Base-by-base conservation (phyloP, 2,888 invertebrate genomes). In the Papilio demoleus region DNA sequence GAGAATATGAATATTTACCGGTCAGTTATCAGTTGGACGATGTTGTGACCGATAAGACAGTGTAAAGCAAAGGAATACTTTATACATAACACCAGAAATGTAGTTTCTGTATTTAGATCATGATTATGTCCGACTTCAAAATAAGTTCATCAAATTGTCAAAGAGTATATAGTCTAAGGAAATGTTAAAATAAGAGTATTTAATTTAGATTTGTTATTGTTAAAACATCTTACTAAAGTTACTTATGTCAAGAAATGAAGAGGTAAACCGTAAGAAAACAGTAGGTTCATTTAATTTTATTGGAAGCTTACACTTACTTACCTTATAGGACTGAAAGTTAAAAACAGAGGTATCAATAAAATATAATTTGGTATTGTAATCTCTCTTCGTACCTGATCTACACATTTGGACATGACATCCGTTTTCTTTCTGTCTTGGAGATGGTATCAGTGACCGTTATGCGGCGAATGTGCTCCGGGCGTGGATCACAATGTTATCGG, bases 391-490 rank as follows among this genome's bases (percentile, higher is more conserved):
- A 34, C 6, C 62, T 75, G 70, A 69, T 70, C 75, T 76, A 42
- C n/a, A 45, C 58, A 47, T 64, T 75, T 75, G 73, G 73, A 79
- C 77, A 73, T 76, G 77, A 77, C 77, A 77, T 80, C 77, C 74
- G 79, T 79, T 76, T 76, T 76, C 76, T 79, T 75, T 76, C 79
- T 82, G 76, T 68, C 73, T 76, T 80, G 79, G 79, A 76, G 75
- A 75, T 76, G 75, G 70, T 74, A 74, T 75, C 75, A 72, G 65
- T 45, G 61, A 75, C 81, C 80, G 81, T 80, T 81, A 82, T 73
- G 73, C 71, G 70, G 67, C 71, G 74, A 74, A 72, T 75, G 61
- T 67, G 67, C 67, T 61, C 53, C 53, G 69, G 75, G 78, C 74
- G 72, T 73, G 74, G 72, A 74, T 71, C 73, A 76, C 75, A 75